Conservation (phyloP, 2,888 invertebrate species). For the Muscina levida region DNA sequence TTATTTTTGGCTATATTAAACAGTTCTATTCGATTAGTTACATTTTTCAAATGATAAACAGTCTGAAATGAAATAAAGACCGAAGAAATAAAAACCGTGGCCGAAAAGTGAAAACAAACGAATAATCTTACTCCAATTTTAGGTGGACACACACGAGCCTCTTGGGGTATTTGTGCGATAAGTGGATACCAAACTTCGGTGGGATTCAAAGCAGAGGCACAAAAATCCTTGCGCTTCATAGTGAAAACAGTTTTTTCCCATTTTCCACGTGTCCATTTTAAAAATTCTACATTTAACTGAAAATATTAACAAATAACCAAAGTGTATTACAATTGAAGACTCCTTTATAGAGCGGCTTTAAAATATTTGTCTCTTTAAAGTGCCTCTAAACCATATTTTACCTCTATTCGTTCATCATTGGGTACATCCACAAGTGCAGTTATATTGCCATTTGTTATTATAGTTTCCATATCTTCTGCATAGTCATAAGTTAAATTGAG, state of each 20-base stretch:
- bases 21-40: conserved; percentile 44
- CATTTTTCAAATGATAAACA: conserved; percentile 36
- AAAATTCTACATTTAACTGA: conserved; percentile 54
- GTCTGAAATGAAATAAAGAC: conserved; percentile 31
- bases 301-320: background rate
- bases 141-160: conserved; percentile 63
- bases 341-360: no score
- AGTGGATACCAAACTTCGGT: conserved; percentile 59
- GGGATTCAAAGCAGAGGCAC: conserved; percentile 46
- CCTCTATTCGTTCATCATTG: conserved; percentile 39
- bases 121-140: conserved; percentile 52
- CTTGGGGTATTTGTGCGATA: conserved; percentile 41
- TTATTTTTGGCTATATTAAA: conserved; percentile 9
- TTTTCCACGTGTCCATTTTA: conserved; percentile 55
- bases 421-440: conserved; percentile 39
- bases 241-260: conserved; percentile 58
- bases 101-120: background rate
- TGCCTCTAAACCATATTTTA: conserved; percentile 15
- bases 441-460: conserved; percentile 57
- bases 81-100: background rate
- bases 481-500: conserved; percentile 40
- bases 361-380: no score
- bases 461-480: conserved; percentile 62
- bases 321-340: no score
- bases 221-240: conserved; percentile 59